Conservation (phyloP, 2,113 vertebrate species). For the Taxidea taxus region DNA sequence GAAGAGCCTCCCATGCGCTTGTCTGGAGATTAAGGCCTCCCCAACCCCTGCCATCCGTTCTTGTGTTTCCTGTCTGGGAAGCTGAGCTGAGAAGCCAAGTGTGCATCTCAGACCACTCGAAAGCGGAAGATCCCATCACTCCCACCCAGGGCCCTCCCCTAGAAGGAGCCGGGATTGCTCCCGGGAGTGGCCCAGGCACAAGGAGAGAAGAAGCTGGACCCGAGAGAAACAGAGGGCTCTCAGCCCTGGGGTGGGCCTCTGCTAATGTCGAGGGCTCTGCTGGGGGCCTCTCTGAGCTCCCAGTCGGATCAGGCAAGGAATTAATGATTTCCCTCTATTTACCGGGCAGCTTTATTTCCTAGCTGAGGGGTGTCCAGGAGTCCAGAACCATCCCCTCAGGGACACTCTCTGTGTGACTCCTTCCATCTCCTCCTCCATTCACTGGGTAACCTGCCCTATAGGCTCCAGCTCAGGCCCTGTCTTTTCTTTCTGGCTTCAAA, state of each 20-base stretch:
- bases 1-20: neutral
- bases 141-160: neutral
- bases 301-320: fast-evolving
- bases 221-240: neutral
- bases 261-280: neutral
- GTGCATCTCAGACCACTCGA: neutral
- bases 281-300: neutral
- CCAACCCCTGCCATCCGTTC: too few relatives aligned
- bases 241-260: neutral
- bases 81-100: neutral
- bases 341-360: fast-evolving
- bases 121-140: neutral
- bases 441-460: neutral
- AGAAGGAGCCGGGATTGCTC: neutral
- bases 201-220: neutral
- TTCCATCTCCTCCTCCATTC: neutral
- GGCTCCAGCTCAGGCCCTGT: neutral
- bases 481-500: neutral
- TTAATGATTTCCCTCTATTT: neutral
- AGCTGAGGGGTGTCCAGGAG: fast-evolving
- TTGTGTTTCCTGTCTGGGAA: neutral
- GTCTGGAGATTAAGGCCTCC: neutral
- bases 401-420: neutral
- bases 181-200: neutral
- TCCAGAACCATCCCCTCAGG: neutral